These are phyloP conservation scores for Synanceia verrucosa DNA, from an alignment of 2,797 vertebrate genomes.

Conservation along the genomic window DNA sequence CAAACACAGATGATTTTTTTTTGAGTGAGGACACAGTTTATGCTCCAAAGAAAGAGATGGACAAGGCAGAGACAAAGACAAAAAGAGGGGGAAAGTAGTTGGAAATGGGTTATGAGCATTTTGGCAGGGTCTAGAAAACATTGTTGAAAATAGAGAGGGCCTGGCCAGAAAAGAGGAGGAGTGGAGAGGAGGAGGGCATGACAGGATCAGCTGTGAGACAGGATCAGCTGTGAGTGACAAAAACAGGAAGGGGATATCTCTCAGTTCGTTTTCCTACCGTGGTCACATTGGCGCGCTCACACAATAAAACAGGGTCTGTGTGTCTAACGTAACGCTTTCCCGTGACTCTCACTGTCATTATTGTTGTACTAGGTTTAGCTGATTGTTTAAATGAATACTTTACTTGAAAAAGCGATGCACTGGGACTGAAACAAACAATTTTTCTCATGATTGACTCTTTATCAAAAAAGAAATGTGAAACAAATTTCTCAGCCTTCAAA, in stretches of 20 bases:
- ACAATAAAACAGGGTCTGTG: conserved; percentile 51
- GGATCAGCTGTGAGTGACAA: conserved; percentile 83
- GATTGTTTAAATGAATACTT: neutral
- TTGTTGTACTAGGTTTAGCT: neutral
- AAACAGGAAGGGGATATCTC: conserved; percentile 86
- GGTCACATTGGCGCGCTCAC: conserved; percentile 61
- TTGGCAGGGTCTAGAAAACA: conserved; percentile 71
- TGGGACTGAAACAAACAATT: neutral
- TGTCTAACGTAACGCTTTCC: neutral
- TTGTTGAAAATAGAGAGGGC: conserved; percentile 65
- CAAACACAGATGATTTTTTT: neutral
- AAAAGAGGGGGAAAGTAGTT: neutral
- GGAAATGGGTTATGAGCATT: conserved; percentile 39
- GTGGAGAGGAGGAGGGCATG: conserved; percentile 68
- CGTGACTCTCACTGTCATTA: neutral
- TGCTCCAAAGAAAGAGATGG: conserved; percentile 16
- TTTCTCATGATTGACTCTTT: neutral
- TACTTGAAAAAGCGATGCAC: too few relatives aligned
- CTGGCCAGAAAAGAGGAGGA: conserved; percentile 65
- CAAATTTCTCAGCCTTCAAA: neutral
- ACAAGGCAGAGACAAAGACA: conserved; percentile 20
- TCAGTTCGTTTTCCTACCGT: conserved; percentile 77
- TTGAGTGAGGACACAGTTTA: conserved; percentile 1
- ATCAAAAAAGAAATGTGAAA: neutral
- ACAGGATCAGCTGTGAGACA: conserved; percentile 79